A percentile compares a stretch with the other conserved stretches of the same genome.
phyloP scores from a whole-genome alignment of 1,140 invertebrate species.

The Myzus persicae region DNA sequence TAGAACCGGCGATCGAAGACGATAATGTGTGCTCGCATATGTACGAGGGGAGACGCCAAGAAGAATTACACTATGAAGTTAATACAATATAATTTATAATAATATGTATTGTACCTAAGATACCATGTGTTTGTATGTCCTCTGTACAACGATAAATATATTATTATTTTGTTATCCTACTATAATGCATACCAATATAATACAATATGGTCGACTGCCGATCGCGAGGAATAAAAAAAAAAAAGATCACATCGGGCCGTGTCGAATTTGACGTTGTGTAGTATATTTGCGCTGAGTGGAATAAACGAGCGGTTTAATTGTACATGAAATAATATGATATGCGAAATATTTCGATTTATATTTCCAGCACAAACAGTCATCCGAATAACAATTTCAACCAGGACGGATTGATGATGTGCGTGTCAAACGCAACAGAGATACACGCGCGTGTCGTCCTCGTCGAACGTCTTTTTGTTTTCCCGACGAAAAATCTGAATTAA shows the following conservation, averaged over 20 bases:
- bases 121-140: neutral
- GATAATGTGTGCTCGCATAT: neutral
- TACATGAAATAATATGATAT: slow-evolving; percentile 3
- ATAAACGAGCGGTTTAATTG: neutral
- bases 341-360: slow-evolving; percentile 29
- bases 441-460: neutral
- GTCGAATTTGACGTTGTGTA: neutral
- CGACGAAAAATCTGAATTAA: slow-evolving; percentile 12
- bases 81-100: neutral
- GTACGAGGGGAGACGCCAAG: neutral
- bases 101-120: neutral
- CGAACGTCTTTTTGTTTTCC: neutral
- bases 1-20: neutral
- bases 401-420: slow-evolving; percentile 41
- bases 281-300: neutral
- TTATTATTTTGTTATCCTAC: neutral
- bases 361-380: neutral
- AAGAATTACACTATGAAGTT: neutral
- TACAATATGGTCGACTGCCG: neutral
- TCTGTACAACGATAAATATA: neutral
- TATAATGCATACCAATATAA: neutral
- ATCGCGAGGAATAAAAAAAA: neutral
- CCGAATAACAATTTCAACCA: slow-evolving; percentile 6
- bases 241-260: neutral
- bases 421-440: neutral